Evolutionary conservation across 37 sponge, comb jelly and placozoan species (phyloP).

Genomic region (Agelas oroides): DNA sequence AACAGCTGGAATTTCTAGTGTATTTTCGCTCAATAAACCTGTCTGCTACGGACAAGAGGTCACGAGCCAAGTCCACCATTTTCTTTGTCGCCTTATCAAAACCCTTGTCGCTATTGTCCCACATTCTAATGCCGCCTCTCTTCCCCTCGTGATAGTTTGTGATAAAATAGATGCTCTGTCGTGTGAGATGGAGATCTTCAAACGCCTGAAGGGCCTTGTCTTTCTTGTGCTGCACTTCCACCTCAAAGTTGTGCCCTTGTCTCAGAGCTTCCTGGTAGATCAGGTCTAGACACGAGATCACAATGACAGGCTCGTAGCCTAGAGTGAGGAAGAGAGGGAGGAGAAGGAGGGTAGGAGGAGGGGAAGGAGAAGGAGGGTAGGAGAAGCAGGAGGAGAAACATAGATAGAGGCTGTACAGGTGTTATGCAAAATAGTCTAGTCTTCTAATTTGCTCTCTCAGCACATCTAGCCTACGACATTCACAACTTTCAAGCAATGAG

Average conservation of each 20-base stretch:
- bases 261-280: conserved; percentile 75
- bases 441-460: no score
- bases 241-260: conserved; percentile 73
- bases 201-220: conserved; percentile 89
- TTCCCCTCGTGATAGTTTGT: conserved; percentile 88
- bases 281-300: conserved; percentile 87
- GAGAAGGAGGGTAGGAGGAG: background rate
- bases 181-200: conserved; percentile 79
- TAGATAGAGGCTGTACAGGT: background rate
- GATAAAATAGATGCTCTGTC: conserved; percentile 83
- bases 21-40: conserved; percentile 79
- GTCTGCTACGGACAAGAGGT: conserved; percentile 65
- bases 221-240: conserved; percentile 73
- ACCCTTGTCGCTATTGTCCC: conserved; percentile 75
- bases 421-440: no score
- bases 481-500: no score
- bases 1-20: conserved; percentile 5
- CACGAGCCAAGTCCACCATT: conserved; percentile 77
- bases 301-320: conserved; percentile 96
- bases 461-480: no score
- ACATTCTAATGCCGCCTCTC: conserved; percentile 70
- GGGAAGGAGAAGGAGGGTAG: background rate
- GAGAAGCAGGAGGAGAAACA: background rate
- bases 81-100: conserved; percentile 79
- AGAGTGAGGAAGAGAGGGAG: background rate